Evolutionary conservation across 1,140 invertebrate species (phyloP).

Genomic region (Tachypleus tridentatus): DNA sequence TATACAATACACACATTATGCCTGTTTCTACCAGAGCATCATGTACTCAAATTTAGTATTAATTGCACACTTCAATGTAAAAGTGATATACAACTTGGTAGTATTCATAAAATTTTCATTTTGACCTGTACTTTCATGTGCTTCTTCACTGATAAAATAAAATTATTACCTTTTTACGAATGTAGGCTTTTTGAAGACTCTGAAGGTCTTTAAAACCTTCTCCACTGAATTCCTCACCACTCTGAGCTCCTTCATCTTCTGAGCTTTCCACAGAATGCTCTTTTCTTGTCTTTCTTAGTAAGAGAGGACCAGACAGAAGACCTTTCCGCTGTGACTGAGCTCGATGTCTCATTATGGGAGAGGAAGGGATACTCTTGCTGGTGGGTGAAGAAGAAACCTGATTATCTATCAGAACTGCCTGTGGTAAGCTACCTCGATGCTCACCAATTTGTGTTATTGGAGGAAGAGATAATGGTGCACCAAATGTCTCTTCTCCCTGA

Average conservation of each 20-base stretch:
- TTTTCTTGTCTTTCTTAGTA: constrained; percentile 25
- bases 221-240: constrained; percentile 14
- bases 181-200: constrained; percentile 86
- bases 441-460: constrained; percentile 13
- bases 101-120: too few species aligned
- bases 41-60: too few species aligned
- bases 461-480: too few species aligned
- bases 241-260: constrained; percentile 52
- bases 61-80: too few species aligned
- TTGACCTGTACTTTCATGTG: too few species aligned
- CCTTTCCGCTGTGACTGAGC: constrained; percentile 15
- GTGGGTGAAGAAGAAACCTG: constrained; percentile 8
- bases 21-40: too few species aligned
- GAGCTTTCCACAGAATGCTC: constrained; percentile 55
- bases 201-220: constrained; percentile 76
- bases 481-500: too few species aligned
- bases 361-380: constrained; percentile 18
- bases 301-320: constrained; percentile 26
- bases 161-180: constrained; percentile 47
- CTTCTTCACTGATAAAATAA: too few species aligned
- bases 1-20: too few species aligned
- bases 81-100: too few species aligned
- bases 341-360: constrained; percentile 14
- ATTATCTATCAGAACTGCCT: constrained; percentile 1
- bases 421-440: constrained; percentile 19